Evolutionary conservation across 2,113 vertebrate genomes (phyloP).

Genomic region (Paedocypris sp.): DNA sequence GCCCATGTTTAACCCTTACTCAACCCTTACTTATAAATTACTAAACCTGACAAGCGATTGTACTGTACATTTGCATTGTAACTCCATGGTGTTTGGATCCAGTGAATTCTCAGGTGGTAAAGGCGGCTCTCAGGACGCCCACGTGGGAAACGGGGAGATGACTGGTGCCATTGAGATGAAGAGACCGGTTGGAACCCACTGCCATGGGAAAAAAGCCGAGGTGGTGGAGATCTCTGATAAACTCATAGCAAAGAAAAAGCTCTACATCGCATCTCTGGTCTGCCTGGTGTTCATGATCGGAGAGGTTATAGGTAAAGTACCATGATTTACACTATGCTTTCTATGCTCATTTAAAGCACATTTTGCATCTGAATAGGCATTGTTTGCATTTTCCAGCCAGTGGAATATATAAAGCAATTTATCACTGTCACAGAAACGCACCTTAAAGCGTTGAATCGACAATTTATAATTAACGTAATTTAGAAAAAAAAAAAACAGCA

Average conservation of each 20-base stretch:
- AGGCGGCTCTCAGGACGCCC: constrained; percentile 46
- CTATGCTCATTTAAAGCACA: neutral
- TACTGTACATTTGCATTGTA: too few relatives aligned
- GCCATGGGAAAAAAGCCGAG: constrained; percentile 45
- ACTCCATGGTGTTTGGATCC: neutral
- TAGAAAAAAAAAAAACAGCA: neutral
- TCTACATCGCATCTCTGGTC: constrained; percentile 74
- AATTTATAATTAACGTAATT: neutral
- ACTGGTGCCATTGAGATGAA: constrained; percentile 57
- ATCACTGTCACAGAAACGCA: neutral
- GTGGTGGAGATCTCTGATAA: constrained; percentile 49
- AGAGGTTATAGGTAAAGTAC: constrained; percentile 74
- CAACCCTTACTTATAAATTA: too few relatives aligned
- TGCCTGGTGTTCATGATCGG: constrained; percentile 92
- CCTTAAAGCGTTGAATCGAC: neutral
- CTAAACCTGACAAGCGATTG: too few relatives aligned
- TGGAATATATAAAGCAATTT: neutral
- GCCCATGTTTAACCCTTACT: too few relatives aligned
- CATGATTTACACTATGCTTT: neutral
- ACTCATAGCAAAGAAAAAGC: constrained; percentile 72
- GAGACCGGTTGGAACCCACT: constrained; percentile 43
- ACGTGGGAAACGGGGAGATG: constrained; percentile 51
- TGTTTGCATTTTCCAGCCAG: neutral
- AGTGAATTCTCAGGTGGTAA: constrained; percentile 59
- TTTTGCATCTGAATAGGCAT: neutral